Evolutionary conservation across 2,888 invertebrate genomes (phyloP).

Genomic region (Scaptomyza flava): DNA sequence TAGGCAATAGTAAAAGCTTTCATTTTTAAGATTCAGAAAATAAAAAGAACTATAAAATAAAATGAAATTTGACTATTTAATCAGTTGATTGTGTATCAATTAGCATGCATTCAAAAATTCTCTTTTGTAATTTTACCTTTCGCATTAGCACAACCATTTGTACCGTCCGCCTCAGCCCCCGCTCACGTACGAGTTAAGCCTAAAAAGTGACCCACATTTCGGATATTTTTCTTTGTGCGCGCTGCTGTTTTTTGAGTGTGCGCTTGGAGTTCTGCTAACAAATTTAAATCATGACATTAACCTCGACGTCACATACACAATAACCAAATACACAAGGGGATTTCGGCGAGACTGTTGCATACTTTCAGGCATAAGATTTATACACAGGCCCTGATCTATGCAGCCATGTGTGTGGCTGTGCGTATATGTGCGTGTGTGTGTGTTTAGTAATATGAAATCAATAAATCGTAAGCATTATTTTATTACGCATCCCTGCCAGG

Average conservation of each 20-base stretch:
- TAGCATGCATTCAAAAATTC: conserved; percentile 57
- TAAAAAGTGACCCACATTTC: conserved; percentile 49
- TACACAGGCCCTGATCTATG: conserved; percentile 43
- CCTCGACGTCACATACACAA: conserved; percentile 32
- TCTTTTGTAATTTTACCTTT: conserved; percentile 18
- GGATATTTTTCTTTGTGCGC: conserved; percentile 15
- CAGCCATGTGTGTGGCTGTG: conserved; percentile 20
- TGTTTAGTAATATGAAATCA: conserved; percentile 69
- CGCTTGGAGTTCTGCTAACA: conserved; percentile 34
- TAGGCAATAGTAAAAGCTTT: no score
- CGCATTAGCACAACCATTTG: conserved; percentile 44
- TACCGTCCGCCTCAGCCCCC: background rate
- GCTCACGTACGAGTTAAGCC: conserved; percentile 25
- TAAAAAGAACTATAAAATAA: conserved; percentile 32
- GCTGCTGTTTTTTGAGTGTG: background rate
- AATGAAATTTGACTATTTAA: conserved; percentile 57
- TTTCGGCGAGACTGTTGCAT: conserved; percentile 59
- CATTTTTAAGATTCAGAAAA: background rate
- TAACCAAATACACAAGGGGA: conserved; percentile 9
- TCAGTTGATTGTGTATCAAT: conserved; percentile 55
- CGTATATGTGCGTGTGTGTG: conserved; percentile 16
- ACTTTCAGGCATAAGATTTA: conserved; percentile 73
- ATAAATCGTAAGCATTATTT: conserved; percentile 70
- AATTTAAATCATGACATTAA: conserved; percentile 74
- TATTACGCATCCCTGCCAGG: conserved; percentile 49